Percentiles rank a stretch among this genome's conserved stretches.
phyloP scores from a whole-genome alignment of 2,113 vertebrate genomes.

The Bostrychus sinensis region DNA sequence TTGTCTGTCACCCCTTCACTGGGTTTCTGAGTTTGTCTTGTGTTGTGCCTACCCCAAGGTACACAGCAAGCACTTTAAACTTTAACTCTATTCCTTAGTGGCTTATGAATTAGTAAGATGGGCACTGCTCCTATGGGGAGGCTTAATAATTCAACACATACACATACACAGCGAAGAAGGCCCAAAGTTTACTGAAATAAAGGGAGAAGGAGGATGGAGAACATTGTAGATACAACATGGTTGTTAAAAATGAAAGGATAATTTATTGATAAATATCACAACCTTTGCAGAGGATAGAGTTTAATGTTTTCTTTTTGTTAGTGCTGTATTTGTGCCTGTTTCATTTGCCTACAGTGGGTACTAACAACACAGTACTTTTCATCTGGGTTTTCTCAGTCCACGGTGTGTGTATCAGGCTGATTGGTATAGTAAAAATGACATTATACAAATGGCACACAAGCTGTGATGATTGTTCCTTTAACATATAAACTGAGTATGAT shows the following conservation, averaged over 20 bases:
- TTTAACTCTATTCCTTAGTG: conserved; percentile 82
- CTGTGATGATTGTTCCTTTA: too few relatives aligned
- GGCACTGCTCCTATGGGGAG: conserved; percentile 78
- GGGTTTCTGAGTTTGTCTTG: conserved; percentile 68
- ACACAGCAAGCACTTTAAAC: conserved; percentile 74
- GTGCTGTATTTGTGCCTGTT: neutral
- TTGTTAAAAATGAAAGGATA: conserved; percentile 64
- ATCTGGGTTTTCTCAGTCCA: too few relatives aligned
- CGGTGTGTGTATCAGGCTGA: too few relatives aligned
- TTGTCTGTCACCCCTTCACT: conserved; percentile 25
- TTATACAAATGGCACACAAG: too few relatives aligned
- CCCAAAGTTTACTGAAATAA: conserved; percentile 82
- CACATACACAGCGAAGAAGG: conserved; percentile 69
- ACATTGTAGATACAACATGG: conserved; percentile 48
- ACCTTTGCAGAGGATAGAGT: conserved; percentile 70
- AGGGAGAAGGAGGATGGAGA: conserved; percentile 47
- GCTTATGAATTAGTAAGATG: conserved; percentile 87
- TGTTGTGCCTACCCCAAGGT: conserved; percentile 65
- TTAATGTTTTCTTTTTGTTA: conserved; percentile 51
- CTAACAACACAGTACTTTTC: neutral
- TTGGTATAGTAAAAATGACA: too few relatives aligned
- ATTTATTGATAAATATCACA: conserved; percentile 85
- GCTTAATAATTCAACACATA: conserved; percentile 84
- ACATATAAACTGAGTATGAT: too few relatives aligned
- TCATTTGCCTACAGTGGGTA: conserved; percentile 20